Conservation (phyloP, 2,888 invertebrate species). For the Ypsolopha sequella region DNA sequence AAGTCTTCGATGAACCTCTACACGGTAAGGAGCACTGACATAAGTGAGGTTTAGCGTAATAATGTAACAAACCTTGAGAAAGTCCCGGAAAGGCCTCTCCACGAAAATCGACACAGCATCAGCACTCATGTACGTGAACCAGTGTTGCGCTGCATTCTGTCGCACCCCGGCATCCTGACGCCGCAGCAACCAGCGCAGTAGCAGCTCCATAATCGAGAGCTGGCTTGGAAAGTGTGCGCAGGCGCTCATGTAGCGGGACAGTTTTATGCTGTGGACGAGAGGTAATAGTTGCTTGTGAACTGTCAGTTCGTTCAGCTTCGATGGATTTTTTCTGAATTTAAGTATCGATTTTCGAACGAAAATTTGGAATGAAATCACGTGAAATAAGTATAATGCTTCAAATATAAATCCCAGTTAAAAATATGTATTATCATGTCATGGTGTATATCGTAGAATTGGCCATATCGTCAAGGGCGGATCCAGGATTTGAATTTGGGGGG, state of each 20-base stretch:
- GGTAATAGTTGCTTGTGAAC: slow-evolving; percentile 2
- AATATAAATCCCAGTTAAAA: no score
- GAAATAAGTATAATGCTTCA: no score
- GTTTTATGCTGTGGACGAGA: slow-evolving; percentile 20
- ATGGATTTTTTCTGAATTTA: no score
- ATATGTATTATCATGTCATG: no score
- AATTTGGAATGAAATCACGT: no score
- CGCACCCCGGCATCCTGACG: slow-evolving; percentile 25
- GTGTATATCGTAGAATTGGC: no score
- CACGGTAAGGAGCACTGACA: no score
- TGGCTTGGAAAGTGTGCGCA: slow-evolving; percentile 38
- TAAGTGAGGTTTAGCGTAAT: neutral
- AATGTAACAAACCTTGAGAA: slow-evolving; percentile 29
- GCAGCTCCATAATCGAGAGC: slow-evolving; percentile 31
- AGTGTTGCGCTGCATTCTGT: slow-evolving; percentile 23
- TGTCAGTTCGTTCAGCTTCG: no score
- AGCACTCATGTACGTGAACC: slow-evolving; percentile 26
- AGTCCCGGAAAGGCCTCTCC: slow-evolving; percentile 32
- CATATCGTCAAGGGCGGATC: no score
- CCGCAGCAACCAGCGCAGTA: slow-evolving; percentile 44
- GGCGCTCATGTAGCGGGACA: slow-evolving; percentile 23
- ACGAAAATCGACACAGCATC: slow-evolving; percentile 30
- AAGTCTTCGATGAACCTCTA: no score
- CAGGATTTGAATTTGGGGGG: no score
- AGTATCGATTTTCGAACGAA: no score